phyloP scores from a whole-genome alignment of 2,113 vertebrate species.

The Hyaena hyaena region DNA sequence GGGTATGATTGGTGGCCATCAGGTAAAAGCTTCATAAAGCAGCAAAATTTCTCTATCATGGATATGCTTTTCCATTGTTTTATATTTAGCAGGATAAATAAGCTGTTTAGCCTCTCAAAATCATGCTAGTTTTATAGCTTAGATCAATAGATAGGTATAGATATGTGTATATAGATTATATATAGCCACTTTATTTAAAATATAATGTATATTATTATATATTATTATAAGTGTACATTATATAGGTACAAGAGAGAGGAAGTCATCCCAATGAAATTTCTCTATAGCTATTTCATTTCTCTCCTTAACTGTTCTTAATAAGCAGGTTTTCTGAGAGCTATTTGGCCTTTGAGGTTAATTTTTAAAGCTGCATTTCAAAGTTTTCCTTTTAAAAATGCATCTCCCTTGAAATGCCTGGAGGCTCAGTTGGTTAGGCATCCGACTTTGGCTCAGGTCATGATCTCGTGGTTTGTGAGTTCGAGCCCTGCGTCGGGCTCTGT shows the following conservation, averaged over 20 bases:
- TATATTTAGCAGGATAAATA: neutral
- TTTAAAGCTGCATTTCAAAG: conserved; percentile 43
- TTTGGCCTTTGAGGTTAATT: conserved; percentile 43
- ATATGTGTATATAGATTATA: neutral
- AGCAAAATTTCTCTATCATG: neutral
- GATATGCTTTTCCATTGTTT: neutral
- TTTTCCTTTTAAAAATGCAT: neutral
- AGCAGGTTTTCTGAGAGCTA: neutral
- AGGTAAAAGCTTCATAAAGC: conserved; percentile 5
- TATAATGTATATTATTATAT: neutral
- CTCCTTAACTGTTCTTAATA: neutral
- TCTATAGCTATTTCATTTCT: conserved; percentile 16
- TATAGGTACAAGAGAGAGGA: neutral
- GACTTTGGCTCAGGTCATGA: too few species aligned
- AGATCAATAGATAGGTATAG: neutral
- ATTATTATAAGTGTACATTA: neutral
- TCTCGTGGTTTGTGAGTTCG: too few species aligned
- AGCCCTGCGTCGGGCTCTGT: too few species aligned
- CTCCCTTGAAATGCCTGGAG: neutral
- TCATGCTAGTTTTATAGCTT: neutral
- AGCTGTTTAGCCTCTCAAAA: neutral
- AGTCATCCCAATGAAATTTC: neutral
- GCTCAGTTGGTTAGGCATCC: too few species aligned
- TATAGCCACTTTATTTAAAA: neutral
- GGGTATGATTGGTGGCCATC: neutral